Base-by-base conservation (phyloP, 2,888 invertebrate species). In the Zootermopsis nevadensis region DNA sequence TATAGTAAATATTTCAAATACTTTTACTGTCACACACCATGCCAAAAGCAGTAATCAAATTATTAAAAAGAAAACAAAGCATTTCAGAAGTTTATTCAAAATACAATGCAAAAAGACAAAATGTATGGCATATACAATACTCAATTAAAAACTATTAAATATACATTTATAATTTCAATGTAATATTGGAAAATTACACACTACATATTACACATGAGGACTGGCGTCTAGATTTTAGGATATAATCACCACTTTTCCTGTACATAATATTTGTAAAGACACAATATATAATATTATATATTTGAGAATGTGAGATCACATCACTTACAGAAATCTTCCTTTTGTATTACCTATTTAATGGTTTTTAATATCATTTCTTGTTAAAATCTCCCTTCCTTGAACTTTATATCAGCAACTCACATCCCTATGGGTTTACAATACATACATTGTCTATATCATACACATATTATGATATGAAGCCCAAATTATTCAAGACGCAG, bases 101-200 rank as follows among this genome's bases (percentile, higher is more conserved):
- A 85, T 85, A 85, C 85, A 85, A 85, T 85, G 85, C 85, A 85
- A 85, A 85, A 85, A 82, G 85, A 85, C 85, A 85, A 84, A 85
- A 84, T 83, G 81, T 83, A 83, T 83, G 83, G 83, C 83, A 81
- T 83, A 81, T 81, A 81, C 74, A 74, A 83, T 83, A 77, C 66
- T 77, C 76, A 83, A 77, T 74, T 83, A 83, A 83, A 81, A 83
- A 76, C 83, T 81, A 83, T 83, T 83, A 77, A 79, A 83, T 83
- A 83, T 83, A 66, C 79, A 79, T 79, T 35, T 33, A 79, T 66
- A 79, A 31, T 79, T 33, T 79, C 66, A 79, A 79, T 79, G 24
- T 79, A 79, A 79, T 79, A 66, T 79, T 79, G 79, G 79, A 79
- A 79, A 79, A 79, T 66, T 79, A 79, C 66, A 66, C 60, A 12